Evolutionary conservation across 2,797 vertebrate species (phyloP), one percentile per base, ranked within the genome.

Genomic region (Glossophaga mutica): DNA sequence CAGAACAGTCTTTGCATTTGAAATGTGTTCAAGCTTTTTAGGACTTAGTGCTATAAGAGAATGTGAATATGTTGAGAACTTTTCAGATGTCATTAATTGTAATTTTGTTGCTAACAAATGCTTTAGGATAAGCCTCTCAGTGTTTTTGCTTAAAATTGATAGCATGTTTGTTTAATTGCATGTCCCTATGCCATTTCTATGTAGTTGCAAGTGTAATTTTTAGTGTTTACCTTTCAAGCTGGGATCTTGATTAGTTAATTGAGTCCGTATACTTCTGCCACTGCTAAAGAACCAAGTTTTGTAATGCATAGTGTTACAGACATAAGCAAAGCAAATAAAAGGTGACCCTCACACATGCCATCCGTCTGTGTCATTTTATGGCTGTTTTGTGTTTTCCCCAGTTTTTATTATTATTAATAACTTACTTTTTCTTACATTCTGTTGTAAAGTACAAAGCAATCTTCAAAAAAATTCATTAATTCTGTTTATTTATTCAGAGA

Each of bases 381-480:
- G 98, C 98, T 98, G 96, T 3, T 81, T 97, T 98, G 98, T 97
- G 94, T 97, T 97, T 91, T 57, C 6, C n/a, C 98, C 97, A 98
- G 99, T 99, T 99, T 99, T 99, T 98, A 99, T 99, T 98, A 98
- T 99, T 99, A 98, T 99, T 98, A 98, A 98, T 98, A 98, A 98
- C 98, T 98, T 98, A 98, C 97, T 98, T 99, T 99, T 98, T 99
- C 98, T 98, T 98, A 98, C 98, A 98, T 99, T 98, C 98, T 98
- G 98, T 99, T 99, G 99, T 98, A 99, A 99, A 99, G 97, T 99
- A 98, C 98, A 98, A 99, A 99, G 98, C 98, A 98, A 98, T 99
- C 98, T 98, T 98, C 98, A 65, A 65, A 65, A 65, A 65, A 32
- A 93, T 67, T 67, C 65, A 67, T 16, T 65, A 65, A 65, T 67